Base-by-base conservation (phyloP, 2,888 invertebrate species). In the Pseudeuparius sepicola region DNA sequence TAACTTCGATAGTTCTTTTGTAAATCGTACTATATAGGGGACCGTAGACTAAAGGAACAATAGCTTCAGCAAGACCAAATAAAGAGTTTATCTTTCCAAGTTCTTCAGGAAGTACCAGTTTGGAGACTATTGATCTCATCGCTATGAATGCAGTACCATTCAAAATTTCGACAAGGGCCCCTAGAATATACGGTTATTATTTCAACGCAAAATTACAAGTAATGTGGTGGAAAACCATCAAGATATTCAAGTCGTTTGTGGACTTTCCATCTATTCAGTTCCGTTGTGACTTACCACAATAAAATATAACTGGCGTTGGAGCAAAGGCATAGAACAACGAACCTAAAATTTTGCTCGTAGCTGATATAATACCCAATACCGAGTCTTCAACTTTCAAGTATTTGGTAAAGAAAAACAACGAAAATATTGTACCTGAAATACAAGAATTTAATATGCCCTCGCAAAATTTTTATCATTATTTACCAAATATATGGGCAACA, bases 101-200 rank as follows among this genome's bases (percentile, higher is more conserved):
- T 63, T 73, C 71, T 41, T 70, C 67, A 3, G 61, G 50, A n/a
- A 67, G 60, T 4, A 72, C 72, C 37, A 66, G 60, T 47, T 73
- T 73, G 0, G 69, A 66, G 2, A 68, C 68, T 34, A 71, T 66
- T 2, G 72, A 69, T 34, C 72, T 58, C 34, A 72, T 61, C 2
- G 70, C 69, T 15, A 70, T 70, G 14, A 71, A 55, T 0, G 70
- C 67, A 2, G 67, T 65, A n/a, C 66, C 65, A 29, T 48, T 50
- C 4, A 55, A 36, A 12, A 48, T 35, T 24, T 71, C 70, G 46
- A 70, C 66, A 35, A 71, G 60, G 13, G 71, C 70, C 45, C 70
- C 61, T 6, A 65, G n/a, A 46, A 46, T 15, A 17, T 27, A 34
- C 12, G 16, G 28, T n/a, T 9, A 27, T 28, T 14, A 32, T 17